Evolutionary conservation across 2,797 vertebrate species (phyloP).

Genomic region (Dipus sagitta): DNA sequence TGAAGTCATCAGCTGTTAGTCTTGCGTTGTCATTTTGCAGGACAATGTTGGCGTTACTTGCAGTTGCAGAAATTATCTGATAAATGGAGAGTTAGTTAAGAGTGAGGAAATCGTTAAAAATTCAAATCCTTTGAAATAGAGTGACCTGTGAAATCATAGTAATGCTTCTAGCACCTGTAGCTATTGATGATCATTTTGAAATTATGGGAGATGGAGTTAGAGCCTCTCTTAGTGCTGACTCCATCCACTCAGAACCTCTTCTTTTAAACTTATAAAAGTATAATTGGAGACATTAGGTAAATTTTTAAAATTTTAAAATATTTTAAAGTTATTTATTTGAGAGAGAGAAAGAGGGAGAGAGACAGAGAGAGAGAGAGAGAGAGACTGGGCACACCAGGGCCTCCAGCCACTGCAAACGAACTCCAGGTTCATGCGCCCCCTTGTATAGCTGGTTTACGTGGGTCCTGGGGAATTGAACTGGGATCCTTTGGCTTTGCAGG

Average conservation of each 20-base stretch:
- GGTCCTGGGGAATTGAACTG: no score
- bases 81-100: slow-evolving; percentile 45
- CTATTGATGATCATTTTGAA: not conserved
- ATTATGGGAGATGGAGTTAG: not conserved
- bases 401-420: no score
- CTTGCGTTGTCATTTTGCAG: slow-evolving; percentile 95
- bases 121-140: slow-evolving; percentile 23
- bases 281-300: not conserved
- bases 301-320: no score
- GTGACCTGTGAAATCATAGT: not conserved
- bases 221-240: not conserved
- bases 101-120: not conserved
- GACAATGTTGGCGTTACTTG: slow-evolving; percentile 91
- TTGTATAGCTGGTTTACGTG: no score
- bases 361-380: no score
- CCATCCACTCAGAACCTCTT: not conserved
- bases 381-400: no score
- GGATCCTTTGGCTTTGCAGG: no score
- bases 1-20: slow-evolving; percentile 96
- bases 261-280: slow-evolving; percentile 23
- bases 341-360: no score
- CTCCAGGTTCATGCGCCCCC: no score
- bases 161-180: not conserved
- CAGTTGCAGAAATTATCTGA: slow-evolving; percentile 92
- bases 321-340: no score